Evolutionary conservation across 2,797 vertebrate genomes (phyloP).

Genomic region (Chloroceryle inda): DNA sequence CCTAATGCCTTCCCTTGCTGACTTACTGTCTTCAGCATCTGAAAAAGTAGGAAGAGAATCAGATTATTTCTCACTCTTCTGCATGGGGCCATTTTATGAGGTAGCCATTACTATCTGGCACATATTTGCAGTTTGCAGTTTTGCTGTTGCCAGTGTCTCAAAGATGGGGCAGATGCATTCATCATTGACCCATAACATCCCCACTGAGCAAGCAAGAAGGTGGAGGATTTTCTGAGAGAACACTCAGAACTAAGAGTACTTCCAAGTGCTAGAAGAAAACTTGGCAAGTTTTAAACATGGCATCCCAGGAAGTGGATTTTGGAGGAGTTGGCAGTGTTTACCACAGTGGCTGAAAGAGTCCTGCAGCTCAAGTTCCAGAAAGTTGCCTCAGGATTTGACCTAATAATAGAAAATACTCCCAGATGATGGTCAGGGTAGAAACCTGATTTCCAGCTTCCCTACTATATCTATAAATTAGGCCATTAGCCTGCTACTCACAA

Average conservation of each 20-base stretch:
- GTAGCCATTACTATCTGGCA: not conserved
- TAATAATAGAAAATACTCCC: not conserved
- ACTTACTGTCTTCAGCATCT: not conserved
- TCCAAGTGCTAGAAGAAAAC: not conserved
- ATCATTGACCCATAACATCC: not conserved
- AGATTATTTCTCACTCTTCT: not conserved
- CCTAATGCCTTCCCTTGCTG: not conserved
- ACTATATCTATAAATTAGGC: conserved; percentile 43
- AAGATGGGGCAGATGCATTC: not conserved
- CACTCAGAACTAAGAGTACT: not conserved
- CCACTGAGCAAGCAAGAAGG: not conserved
- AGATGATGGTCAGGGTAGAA: not conserved
- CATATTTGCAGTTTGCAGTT: not conserved
- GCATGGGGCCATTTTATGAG: not conserved
- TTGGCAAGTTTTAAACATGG: not conserved
- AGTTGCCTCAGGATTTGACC: not conserved
- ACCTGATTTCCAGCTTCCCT: conserved; percentile 2
- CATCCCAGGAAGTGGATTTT: not conserved
- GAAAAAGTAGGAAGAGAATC: not conserved
- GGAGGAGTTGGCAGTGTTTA: not conserved
- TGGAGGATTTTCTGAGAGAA: not conserved
- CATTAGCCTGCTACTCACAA: conserved; percentile 36
- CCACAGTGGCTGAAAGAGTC: not conserved
- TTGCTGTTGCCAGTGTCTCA: not conserved
- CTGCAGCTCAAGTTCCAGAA: not conserved